Evolutionary conservation across 2,797 vertebrate genomes (phyloP).

Genomic region (Okamejei kenojei): DNA sequence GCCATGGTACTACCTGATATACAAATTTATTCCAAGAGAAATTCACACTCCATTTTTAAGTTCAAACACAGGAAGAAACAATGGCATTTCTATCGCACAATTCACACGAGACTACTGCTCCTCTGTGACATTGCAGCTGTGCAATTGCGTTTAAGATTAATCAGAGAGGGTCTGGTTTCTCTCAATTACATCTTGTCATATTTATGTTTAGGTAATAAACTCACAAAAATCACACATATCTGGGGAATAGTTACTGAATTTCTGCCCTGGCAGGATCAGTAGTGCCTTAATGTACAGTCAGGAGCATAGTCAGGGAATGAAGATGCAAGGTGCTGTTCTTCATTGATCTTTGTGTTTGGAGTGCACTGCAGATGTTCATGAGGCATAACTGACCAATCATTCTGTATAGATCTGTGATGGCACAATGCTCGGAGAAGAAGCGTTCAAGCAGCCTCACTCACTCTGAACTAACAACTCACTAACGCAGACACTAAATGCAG

Average conservation of each 20-base stretch:
- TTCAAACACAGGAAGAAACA: not conserved
- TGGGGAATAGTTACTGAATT: not conserved
- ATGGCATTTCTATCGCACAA: not conserved
- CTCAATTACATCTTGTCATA: not conserved
- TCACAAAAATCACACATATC: not conserved
- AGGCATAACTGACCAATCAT: not conserved
- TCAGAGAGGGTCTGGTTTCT: not conserved
- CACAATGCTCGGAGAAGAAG: too few species aligned
- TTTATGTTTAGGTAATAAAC: not conserved
- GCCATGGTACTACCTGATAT: not conserved
- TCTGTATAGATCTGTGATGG: not conserved
- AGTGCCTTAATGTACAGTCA: not conserved
- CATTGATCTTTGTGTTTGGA: not conserved
- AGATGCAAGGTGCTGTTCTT: not conserved
- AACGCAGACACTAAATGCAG: not conserved
- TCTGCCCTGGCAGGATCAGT: not conserved
- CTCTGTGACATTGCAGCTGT: not conserved
- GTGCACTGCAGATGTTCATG: not conserved
- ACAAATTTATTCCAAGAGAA: not conserved
- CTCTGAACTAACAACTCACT: not conserved
- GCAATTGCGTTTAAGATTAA: too few species aligned
- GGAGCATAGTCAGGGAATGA: not conserved
- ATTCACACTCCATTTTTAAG: not conserved
- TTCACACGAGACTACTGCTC: not conserved
- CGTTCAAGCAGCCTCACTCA: not conserved